Conservation (phyloP, 2,888 invertebrate genomes). For the Neria commutata region DNA sequence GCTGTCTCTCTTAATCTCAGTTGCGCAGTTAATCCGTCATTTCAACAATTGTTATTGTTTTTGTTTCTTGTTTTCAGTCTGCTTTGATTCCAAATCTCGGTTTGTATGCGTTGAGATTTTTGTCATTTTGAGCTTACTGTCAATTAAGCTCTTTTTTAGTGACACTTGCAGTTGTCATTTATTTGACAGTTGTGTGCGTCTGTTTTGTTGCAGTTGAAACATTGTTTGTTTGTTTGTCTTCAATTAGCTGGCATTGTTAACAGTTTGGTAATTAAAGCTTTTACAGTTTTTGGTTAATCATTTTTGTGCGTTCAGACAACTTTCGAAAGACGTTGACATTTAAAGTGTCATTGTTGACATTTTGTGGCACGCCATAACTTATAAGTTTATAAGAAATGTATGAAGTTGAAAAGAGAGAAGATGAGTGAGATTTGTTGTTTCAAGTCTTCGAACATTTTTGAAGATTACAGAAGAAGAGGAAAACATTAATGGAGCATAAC, state of each 20-base stretch:
- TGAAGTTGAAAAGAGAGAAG: too few relatives aligned
- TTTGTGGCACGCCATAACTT: too few relatives aligned
- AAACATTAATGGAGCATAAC: too few relatives aligned
- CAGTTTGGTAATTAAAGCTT: conserved; percentile 26
- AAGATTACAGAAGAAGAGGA: too few relatives aligned
- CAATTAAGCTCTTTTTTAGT: conserved; percentile 31
- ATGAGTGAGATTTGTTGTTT: too few relatives aligned
- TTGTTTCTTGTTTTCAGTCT: background rate
- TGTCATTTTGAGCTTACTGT: conserved; percentile 8
- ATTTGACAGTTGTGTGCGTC: conserved; percentile 17
- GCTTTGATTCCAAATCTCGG: conserved; percentile 10
- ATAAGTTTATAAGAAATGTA: too few relatives aligned
- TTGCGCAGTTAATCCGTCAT: conserved; percentile 4
- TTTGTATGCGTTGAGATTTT: conserved; percentile 2
- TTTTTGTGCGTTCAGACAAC: background rate
- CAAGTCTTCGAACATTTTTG: too few relatives aligned
- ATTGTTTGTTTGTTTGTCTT: conserved; percentile 30
- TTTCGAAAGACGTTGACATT: background rate
- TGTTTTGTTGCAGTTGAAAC: conserved; percentile 37
- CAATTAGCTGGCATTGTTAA: conserved; percentile 41
- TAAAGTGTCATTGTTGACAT: background rate
- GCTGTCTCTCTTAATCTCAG: too few relatives aligned
- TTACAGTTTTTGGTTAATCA: background rate
- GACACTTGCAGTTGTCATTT: conserved; percentile 48
- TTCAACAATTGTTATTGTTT: conserved; percentile 2